Evolutionary conservation across 2,888 invertebrate genomes (phyloP), one percentile per base, ranked within the genome.

Genomic region (Drosophila melanosoma): DNA sequence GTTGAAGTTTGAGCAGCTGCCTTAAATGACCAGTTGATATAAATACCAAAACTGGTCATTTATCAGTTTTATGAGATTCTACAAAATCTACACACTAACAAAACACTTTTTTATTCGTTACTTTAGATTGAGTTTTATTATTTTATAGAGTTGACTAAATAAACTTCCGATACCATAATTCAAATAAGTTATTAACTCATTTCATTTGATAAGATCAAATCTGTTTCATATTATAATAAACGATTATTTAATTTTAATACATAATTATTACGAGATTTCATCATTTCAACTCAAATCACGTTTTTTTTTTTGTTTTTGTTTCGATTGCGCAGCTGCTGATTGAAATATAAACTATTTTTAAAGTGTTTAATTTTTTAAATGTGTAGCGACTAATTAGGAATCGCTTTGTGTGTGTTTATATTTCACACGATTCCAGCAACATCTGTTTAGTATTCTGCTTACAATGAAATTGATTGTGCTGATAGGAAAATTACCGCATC

Each of bases 401-500:
- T 15, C 35, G 56, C 51, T 57, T 62, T 52, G 6, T 20, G 17
- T 20, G n/a, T 56, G n/a, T 29, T 40, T 54, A 56, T 48, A 60
- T 51, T 52, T 73, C 38, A 48, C 23, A 45, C 42, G 61, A 54
- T 33, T 51, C 20, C 4, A 45, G 3, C 45, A 54, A 51, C 53
- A 62, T 61, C 42, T 38, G 17, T 42, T 69, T 67, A 15, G 33
- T 32, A 59, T 74, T 64, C 40, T 45, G 76, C 49, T 52, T 61
- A 57, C 81, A 68, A 71, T 69, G 42, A 62, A 69, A 72, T 74
- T 64, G 70, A 67, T 83, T 69, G 63, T 56, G 60, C 58, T 64
- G 70, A 82, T 82, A 58, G 76, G 76, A 79, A 87, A 89, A 79
- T 76, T 69, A 83, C 77, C 59, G 48, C 78, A 77, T 60, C 76